phyloP scores from a whole-genome alignment of 2,888 invertebrate species.

The Theodoxus fluviatilis region DNA sequence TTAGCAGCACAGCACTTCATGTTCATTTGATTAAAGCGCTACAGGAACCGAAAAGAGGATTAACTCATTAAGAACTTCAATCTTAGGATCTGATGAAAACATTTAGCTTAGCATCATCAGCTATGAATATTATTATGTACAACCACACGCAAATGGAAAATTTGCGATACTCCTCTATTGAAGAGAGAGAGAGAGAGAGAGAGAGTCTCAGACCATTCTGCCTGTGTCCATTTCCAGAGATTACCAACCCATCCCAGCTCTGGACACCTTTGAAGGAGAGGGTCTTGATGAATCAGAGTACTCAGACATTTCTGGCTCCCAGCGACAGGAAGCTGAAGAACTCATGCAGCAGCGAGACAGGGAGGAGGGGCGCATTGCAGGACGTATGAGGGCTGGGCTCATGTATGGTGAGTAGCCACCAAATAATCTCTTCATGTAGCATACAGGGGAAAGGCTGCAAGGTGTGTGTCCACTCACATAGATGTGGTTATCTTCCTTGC shows the following conservation, averaged over 20 bases:
- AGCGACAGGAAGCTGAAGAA: slow-evolving; percentile 88
- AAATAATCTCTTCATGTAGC: no score
- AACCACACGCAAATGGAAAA: no score
- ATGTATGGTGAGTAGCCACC: slow-evolving; percentile 82
- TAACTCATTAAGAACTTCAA: no score
- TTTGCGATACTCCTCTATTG: no score
- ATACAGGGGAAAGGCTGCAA: background rate
- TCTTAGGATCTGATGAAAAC: no score
- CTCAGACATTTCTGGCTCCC: slow-evolving; percentile 81
- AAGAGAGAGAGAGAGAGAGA: no score
- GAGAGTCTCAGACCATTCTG: no score
- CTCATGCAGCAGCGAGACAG: slow-evolving; percentile 86
- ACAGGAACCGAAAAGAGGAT: no score
- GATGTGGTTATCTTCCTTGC: background rate
- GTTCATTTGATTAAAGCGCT: no score
- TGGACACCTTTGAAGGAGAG: slow-evolving; percentile 90
- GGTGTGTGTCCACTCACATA: background rate
- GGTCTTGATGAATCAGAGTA: slow-evolving; percentile 85
- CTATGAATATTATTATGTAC: no score
- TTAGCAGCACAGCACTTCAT: no score
- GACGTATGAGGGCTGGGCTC: slow-evolving; percentile 78
- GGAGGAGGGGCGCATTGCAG: slow-evolving; percentile 67
- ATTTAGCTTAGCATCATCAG: no score
- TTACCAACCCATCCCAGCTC: slow-evolving; percentile 92
- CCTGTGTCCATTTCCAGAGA: slow-evolving; percentile 82